These are phyloP conservation scores for Lithosia quadra DNA, from an alignment of 2,888 invertebrate species.

Conservation along the genomic window DNA sequence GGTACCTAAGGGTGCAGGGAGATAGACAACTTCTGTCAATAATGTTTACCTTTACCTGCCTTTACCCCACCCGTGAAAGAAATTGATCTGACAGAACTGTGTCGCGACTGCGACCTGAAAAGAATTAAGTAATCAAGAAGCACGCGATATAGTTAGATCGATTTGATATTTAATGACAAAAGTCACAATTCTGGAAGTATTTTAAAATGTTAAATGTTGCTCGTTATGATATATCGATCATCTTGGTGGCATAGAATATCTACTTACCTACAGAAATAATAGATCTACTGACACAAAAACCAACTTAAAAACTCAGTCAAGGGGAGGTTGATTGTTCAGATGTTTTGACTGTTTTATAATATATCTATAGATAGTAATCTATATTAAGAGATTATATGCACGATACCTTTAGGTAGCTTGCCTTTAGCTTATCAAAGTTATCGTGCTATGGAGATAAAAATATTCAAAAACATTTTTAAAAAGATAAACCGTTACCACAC, in stretches of 20 bases:
- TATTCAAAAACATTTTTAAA: too few relatives aligned
- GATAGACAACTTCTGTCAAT: background rate
- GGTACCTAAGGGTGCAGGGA: background rate
- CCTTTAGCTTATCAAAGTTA: too few relatives aligned
- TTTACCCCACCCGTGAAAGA: background rate
- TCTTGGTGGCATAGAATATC: background rate
- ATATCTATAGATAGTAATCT: too few relatives aligned
- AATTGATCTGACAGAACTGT: background rate
- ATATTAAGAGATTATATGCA: too few relatives aligned
- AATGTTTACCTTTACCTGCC: too few relatives aligned
- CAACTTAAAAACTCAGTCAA: background rate
- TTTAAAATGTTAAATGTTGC: background rate
- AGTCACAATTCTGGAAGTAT: too few relatives aligned
- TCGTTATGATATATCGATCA: background rate
- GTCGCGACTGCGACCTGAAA: background rate
- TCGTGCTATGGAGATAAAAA: too few relatives aligned
- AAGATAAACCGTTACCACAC: too few relatives aligned
- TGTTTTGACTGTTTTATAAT: too few relatives aligned
- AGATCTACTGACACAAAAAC: too few relatives aligned
- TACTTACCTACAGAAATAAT: background rate
- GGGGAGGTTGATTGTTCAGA: background rate
- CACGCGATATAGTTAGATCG: background rate
- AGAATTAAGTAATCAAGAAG: background rate
- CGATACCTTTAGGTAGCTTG: too few relatives aligned
- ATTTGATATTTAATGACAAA: background rate